These are phyloP conservation scores for Callinectes sapidus DNA, from an alignment of 2,888 invertebrate species.

Conservation along the genomic window DNA sequence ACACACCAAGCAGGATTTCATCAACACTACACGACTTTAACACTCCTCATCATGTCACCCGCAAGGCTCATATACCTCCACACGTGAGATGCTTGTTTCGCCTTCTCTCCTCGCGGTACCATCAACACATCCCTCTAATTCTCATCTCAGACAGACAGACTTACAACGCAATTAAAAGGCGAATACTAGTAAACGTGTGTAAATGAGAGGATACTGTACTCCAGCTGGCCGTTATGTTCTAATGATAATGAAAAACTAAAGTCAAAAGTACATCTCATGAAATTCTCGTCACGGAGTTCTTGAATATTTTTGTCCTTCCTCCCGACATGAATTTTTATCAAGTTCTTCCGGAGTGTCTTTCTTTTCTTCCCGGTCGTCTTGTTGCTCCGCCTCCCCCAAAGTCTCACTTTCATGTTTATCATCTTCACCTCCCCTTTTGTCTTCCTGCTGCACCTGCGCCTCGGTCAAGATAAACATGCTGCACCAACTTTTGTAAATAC, in stretches of 20 bases:
- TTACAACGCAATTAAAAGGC: not conserved
- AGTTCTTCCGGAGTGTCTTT: not conserved
- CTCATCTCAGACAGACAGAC: not conserved
- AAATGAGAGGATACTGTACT: not conserved
- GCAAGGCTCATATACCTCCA: not conserved
- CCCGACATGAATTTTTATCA: not conserved
- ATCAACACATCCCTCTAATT: not conserved
- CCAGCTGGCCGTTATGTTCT: not conserved
- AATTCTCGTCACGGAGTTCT: not conserved
- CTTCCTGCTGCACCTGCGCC: constrained; percentile 18
- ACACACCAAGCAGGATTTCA: not conserved
- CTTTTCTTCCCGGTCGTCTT: not conserved
- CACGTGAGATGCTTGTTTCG: not conserved
- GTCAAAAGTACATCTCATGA: not conserved
- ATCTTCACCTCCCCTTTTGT: constrained; percentile 8
- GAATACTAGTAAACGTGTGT: not conserved
- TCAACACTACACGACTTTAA: not conserved
- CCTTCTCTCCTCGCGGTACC: not conserved
- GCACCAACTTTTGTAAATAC: constrained; percentile 35
- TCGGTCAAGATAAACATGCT: not conserved
- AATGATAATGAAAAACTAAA: not conserved
- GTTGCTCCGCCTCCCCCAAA: not conserved
- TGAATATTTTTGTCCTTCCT: not conserved
- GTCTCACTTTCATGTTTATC: constrained; percentile 24
- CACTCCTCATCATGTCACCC: not conserved